These are phyloP conservation scores for Siderastrea radians DNA, from an alignment of 92 coral and sea anemone genomes.

Conservation along the genomic window DNA sequence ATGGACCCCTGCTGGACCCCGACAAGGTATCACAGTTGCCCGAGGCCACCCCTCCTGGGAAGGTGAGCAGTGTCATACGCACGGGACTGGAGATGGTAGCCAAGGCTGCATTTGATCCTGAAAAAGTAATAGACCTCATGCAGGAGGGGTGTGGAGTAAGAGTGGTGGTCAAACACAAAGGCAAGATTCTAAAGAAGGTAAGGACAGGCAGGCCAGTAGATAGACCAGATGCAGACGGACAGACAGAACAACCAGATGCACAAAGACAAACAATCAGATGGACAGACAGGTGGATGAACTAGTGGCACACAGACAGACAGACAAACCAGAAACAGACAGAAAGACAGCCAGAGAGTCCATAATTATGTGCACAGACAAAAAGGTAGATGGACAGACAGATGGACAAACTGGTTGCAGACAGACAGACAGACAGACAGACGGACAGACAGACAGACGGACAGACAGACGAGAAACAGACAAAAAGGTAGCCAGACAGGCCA, in stretches of 20 bases:
- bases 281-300: too few species aligned
- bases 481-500: background rate
- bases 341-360: too few species aligned
- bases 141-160: conserved; percentile 99
- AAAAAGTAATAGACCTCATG: conserved; percentile 96
- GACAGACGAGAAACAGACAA: too few species aligned
- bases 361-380: too few species aligned
- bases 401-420: background rate
- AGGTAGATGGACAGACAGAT: too few species aligned
- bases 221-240: background rate
- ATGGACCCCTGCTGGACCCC: conserved; percentile 94
- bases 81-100: conserved; percentile 98
- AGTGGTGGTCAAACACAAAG: conserved; percentile 92
- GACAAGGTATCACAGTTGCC: conserved; percentile 95
- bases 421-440: background rate
- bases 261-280: too few species aligned
- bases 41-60: conserved; percentile 98
- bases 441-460: too few species aligned
- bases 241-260: background rate
- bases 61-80: conserved; percentile 95
- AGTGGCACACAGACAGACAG: too few species aligned
- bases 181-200: conserved; percentile 94
- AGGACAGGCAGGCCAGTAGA: background rate
- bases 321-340: too few species aligned
- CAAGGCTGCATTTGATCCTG: conserved; percentile 94